phyloP scores from a whole-genome alignment of 2,888 invertebrate genomes.

The Zaprionus lineosus region DNA sequence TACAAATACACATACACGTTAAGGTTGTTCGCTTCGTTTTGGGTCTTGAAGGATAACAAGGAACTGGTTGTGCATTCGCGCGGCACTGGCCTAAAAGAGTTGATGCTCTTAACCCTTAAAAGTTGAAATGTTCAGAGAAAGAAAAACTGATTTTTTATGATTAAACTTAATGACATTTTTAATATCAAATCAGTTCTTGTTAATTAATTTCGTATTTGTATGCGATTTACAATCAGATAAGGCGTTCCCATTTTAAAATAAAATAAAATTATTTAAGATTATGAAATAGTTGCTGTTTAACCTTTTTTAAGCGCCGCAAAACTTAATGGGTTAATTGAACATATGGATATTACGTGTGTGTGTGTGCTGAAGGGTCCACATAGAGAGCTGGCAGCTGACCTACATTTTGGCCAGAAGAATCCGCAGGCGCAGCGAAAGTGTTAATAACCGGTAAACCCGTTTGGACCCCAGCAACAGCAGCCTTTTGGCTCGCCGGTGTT shows the following conservation, averaged over 20 bases:
- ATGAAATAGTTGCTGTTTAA: background rate
- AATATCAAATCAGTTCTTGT: too few species aligned
- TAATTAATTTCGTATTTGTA: too few species aligned
- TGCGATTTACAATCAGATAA: too few species aligned
- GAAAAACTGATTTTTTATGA: background rate
- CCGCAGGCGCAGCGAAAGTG: slow-evolving; percentile 68
- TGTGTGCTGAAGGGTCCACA: slow-evolving; percentile 21
- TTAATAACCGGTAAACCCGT: slow-evolving; percentile 71
- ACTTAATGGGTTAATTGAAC: slow-evolving; percentile 38
- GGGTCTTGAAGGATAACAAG: slow-evolving; percentile 53
- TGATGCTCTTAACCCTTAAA: slow-evolving; percentile 31
- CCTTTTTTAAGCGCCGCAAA: background rate
- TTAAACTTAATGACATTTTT: too few species aligned
- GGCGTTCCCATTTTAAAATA: too few species aligned
- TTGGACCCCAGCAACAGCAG: slow-evolving; percentile 30
- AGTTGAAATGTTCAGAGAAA: background rate
- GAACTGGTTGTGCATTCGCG: slow-evolving; percentile 51
- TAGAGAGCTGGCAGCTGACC: slow-evolving; percentile 51
- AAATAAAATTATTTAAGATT: background rate
- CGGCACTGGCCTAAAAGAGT: background rate
- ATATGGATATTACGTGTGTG: slow-evolving; percentile 24
- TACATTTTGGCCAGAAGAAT: slow-evolving; percentile 66
- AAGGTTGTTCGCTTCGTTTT: slow-evolving; percentile 32
- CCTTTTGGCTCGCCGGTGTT: slow-evolving; percentile 13
- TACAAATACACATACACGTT: slow-evolving; percentile 21